Percentiles rank a stretch among this genome's conserved stretches.
These are phyloP conservation scores for Rutilus rutilus DNA, from an alignment of 2,113 vertebrate genomes.

Conservation along the genomic window DNA sequence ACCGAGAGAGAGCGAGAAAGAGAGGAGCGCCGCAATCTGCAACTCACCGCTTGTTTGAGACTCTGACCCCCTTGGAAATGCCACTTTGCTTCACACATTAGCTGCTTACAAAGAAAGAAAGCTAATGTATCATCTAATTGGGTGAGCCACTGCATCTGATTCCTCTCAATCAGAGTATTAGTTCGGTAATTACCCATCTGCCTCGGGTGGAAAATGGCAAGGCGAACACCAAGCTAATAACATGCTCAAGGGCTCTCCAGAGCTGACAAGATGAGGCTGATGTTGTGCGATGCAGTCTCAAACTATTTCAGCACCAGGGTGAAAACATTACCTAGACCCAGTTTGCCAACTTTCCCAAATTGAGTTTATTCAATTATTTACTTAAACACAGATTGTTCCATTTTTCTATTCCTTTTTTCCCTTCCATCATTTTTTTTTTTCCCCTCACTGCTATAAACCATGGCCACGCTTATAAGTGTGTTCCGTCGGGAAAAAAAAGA, in stretches of 20 bases:
- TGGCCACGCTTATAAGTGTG: conserved; percentile 38
- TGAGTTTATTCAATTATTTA: conserved; percentile 67
- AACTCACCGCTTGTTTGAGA: conserved; percentile 93
- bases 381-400: conserved; percentile 59
- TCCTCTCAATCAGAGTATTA: conserved; percentile 99
- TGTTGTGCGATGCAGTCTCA: conserved; percentile 86
- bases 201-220: conserved; percentile 96
- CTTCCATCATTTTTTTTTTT: conserved; percentile 4
- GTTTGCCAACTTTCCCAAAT: conserved; percentile 67
- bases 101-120: conserved; percentile 99
- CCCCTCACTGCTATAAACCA: conserved; percentile 25
- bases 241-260: conserved; percentile 99
- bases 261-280: conserved; percentile 93
- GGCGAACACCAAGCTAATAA: conserved; percentile 99
- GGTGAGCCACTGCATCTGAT: conserved; percentile 99
- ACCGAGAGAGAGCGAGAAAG: conserved; percentile 36
- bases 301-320: conserved; percentile 88
- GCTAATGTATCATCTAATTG: conserved; percentile 99
- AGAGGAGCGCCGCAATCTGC: conserved; percentile 82
- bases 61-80: conserved; percentile 87
- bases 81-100: conserved; percentile 99
- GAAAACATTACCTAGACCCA: conserved; percentile 76
- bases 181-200: conserved; percentile 99
- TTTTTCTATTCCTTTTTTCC: conserved; percentile 42
- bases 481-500: not conserved